Percentiles rank a stretch among this genome's conserved stretches.
Conservation (phyloP, 2,113 vertebrate species). For the Paralichthys olivaceus region DNA sequence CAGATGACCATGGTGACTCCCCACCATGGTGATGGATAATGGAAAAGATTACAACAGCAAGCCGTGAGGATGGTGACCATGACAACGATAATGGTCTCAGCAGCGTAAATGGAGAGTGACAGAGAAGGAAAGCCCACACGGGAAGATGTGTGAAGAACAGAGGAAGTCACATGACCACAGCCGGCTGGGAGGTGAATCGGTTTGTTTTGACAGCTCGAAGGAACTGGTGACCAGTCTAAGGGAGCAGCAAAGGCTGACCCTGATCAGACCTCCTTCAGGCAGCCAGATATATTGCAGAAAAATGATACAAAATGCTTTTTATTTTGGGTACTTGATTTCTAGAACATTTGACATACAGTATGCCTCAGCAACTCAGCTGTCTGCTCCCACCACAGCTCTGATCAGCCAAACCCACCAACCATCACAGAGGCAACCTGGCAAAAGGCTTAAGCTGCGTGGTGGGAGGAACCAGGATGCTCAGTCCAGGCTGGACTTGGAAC, state of each 20-base stretch:
- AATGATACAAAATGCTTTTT: background rate
- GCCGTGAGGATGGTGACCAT: conserved; percentile 33
- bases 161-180: conserved; percentile 4
- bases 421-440: background rate
- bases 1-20: background rate
- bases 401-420: background rate
- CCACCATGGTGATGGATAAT: conserved; percentile 20
- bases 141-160: background rate
- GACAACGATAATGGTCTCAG: conserved; percentile 16
- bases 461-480: background rate
- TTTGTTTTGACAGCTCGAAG: background rate
- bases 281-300: background rate
- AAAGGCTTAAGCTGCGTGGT: background rate
- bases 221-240: background rate
- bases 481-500: no score
- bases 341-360: no score
- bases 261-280: background rate
- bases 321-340: background rate
- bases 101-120: conserved; percentile 12
- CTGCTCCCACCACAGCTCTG: background rate
- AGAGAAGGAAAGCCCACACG: background rate
- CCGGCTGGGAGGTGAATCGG: background rate
- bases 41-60: conserved; percentile 29
- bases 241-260: background rate
- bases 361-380: no score